Evolutionary conservation across 2,888 invertebrate species (phyloP), one percentile per base, ranked within the genome.

Genomic region (Caradrina clavipalpis): DNA sequence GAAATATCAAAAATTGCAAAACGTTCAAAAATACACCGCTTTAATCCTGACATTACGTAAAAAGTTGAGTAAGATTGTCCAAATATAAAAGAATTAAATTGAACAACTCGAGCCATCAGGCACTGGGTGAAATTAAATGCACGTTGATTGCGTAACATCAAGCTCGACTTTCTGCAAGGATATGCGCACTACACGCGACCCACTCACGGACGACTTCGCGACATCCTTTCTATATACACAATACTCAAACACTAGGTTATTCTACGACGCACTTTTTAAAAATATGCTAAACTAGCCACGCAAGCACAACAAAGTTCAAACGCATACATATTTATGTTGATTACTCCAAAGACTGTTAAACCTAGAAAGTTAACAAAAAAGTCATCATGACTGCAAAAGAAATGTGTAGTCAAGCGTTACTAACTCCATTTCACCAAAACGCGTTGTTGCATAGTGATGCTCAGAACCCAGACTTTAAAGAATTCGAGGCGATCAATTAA

Each of bases 31-130:
- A 87, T 89, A 86, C 87, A 88, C 78, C 85, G 87, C 86, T 89
- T 92, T 93, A 91, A 92, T 95, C 95, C 95, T 93, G 90, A 82
- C 89, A 88, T 95, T 95, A 90, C 92, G 91, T 93, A 95, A 95
- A 79, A 63, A 76, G 87, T 95, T 95, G 92, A 87, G 92, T 90
- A 95, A 95, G 82, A 90, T 90, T 92, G 91, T 88, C 90, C 91
- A 91, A 93, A 92, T 90, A 87, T 91, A 91, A 87, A 89, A 90
- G 88, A 89, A 90, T 89, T 88, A 91, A 91, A 90, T 86, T 88
- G 86, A 87, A 88, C 89, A 81, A 82, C 85, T 86, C 86, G 75
- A 85, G 84, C 85, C 87, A 88, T 90, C 89, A 89, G 90, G 89
- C 86, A 83, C 77, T 86, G 73, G 83, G 90, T 88, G 89, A 91